Base-by-base conservation (phyloP, 2,113 vertebrate genomes). In the Nanorana parkeri region DNA sequence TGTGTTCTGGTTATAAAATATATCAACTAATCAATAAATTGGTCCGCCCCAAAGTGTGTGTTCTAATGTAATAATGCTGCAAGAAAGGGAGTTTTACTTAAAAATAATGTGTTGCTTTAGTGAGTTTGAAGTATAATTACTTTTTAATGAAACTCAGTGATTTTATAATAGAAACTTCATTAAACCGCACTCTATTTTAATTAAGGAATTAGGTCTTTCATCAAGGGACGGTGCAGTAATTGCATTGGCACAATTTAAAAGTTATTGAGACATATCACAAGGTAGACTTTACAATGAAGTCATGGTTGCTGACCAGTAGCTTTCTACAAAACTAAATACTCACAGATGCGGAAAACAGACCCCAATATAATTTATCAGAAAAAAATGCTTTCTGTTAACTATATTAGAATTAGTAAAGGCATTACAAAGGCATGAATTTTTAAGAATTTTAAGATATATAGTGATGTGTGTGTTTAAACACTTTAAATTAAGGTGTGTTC, bases 131-230 rank as follows among this genome's bases (percentile, higher is more conserved):
- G 21, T 52, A 29, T 65, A 52, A 79, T 79, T 55, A 24, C 66
- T 64, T 79, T 79, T 52, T 68, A 68, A 79, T 79, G 68, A 79
- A 58, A 58, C 47, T n/a, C 65, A 41, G 77, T 21, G 19, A 56
- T 79, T 36, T 79, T 56, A 55, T 56, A 68, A 21, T 79, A 32
- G n/a, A 79, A 79, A 58, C 65, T 68, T 79, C 65, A 79, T 79
- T 56, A 79, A 68, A 79, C 23, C 32, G n/a, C 17, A 24, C 29
- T 68, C 28, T 68, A 58, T 58, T 79, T 68, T 68, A 68, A 79
- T 68, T 79, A 68, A 32, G n/a, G 64, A 55, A 54, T 24, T 68
- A n/a, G n/a, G 66, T 56, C 66, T 79, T 79, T 20, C 65, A 58
- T 68, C 64, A 68, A 36, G 51, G 29, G 76, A 78, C 28, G 55